A percentile compares a stretch with the other conserved stretches of the same genome.
phyloP scores from a whole-genome alignment of 2,113 vertebrate species.

The Hylia prasina region DNA sequence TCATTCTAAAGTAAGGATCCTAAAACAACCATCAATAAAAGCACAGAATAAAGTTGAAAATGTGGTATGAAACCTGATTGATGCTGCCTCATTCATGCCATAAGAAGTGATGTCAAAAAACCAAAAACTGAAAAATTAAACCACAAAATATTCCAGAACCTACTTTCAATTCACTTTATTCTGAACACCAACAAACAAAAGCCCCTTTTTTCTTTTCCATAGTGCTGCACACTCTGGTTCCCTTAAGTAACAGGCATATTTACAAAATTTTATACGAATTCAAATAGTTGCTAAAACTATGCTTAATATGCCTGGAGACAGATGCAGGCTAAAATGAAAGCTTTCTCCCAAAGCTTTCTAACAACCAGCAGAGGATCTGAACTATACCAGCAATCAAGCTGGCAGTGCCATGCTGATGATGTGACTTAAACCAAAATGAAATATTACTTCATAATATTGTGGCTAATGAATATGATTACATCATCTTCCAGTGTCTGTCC shows the following conservation, averaged over 20 bases:
- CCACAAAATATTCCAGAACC: background rate
- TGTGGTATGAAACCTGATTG: background rate
- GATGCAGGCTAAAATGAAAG: background rate
- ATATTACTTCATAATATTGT: background rate
- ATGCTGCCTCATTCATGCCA: background rate
- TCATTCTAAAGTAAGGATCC: conserved; percentile 99
- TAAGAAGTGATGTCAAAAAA: background rate
- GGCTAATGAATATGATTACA: background rate
- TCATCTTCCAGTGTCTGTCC: background rate
- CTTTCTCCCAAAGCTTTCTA: background rate
- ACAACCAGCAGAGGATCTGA: background rate
- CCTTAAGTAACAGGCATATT: background rate
- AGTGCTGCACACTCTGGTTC: background rate
- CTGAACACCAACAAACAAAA: background rate
- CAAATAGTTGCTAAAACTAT: background rate
- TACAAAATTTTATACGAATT: background rate
- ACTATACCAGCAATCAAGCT: background rate
- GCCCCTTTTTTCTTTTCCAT: background rate
- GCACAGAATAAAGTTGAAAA: background rate
- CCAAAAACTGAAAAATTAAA: background rate
- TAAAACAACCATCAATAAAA: conserved; percentile 40
- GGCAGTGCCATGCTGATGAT: background rate
- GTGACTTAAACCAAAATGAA: background rate
- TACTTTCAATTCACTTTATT: background rate
- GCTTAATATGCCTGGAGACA: background rate